These are phyloP conservation scores for Anarsia innoxiella DNA, from an alignment of 2,888 invertebrate species.

Conservation along the genomic window DNA sequence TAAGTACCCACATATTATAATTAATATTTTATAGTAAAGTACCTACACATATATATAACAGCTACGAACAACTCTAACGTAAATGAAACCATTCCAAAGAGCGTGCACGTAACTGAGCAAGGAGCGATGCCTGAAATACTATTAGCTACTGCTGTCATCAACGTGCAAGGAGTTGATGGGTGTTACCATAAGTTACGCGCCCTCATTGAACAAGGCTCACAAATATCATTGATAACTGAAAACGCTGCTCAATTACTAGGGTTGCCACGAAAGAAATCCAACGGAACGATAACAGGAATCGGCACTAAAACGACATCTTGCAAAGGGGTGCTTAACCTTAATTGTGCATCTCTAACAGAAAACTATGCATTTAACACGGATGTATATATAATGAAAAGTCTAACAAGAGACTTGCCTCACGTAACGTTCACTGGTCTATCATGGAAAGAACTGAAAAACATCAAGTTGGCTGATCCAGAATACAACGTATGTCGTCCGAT, in stretches of 20 bases:
- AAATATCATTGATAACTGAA: constrained; percentile 13
- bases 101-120: background rate
- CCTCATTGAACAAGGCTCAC: constrained; percentile 19
- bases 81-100: background rate
- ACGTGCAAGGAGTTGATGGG: constrained; percentile 14
- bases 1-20: too few species aligned
- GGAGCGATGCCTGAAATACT: background rate
- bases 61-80: background rate
- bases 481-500: constrained; percentile 7
- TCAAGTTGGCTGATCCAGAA: constrained; percentile 12
- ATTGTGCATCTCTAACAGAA: constrained; percentile 7
- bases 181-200: constrained; percentile 11
- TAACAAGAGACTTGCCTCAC: constrained; percentile 12
- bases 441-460: constrained; percentile 5
- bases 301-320: constrained; percentile 10
- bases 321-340: constrained; percentile 13
- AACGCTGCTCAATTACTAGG: constrained; percentile 14
- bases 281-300: constrained; percentile 6
- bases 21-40: too few species aligned
- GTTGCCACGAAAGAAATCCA: constrained; percentile 5
- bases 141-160: constrained; percentile 14
- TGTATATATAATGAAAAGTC: constrained; percentile 15
- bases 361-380: constrained; percentile 12
- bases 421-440: background rate
- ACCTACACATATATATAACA: too few species aligned